These are phyloP conservation scores for Hipposideros armiger DNA, from an alignment of 2,113 vertebrate species.

Conservation along the genomic window DNA sequence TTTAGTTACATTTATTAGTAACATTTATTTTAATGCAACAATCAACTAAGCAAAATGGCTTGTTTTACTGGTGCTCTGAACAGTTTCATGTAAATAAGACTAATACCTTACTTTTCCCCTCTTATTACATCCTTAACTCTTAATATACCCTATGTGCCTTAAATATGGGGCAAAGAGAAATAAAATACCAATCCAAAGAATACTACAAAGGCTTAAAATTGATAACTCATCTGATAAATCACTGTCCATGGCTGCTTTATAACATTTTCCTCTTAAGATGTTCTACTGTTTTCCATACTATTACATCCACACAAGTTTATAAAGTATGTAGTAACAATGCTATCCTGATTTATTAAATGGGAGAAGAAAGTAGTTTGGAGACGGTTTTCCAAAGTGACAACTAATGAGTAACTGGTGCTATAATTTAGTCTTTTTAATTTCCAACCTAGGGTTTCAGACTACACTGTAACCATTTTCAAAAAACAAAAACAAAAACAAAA, in stretches of 20 bases:
- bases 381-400: constrained; percentile 8
- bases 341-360: not conserved
- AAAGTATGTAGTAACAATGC: not conserved
- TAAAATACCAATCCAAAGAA: not conserved
- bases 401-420: not conserved
- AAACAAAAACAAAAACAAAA: not conserved
- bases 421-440: not conserved
- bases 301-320: not conserved
- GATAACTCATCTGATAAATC: not conserved
- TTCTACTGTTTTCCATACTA: not conserved
- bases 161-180: not conserved
- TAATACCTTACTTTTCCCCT: not conserved
- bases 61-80: not conserved
- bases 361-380: not conserved
- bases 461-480: not conserved
- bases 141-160: not conserved
- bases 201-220: not conserved
- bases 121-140: not conserved
- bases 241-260: not conserved
- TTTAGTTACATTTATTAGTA: not conserved
- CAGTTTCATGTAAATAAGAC: not conserved
- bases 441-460: not conserved
- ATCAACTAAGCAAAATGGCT: constrained; percentile 1
- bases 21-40: constrained; percentile 55
- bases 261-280: not conserved